Conservation (phyloP, 2,888 invertebrate species). For the Cheilosia vulpina region DNA sequence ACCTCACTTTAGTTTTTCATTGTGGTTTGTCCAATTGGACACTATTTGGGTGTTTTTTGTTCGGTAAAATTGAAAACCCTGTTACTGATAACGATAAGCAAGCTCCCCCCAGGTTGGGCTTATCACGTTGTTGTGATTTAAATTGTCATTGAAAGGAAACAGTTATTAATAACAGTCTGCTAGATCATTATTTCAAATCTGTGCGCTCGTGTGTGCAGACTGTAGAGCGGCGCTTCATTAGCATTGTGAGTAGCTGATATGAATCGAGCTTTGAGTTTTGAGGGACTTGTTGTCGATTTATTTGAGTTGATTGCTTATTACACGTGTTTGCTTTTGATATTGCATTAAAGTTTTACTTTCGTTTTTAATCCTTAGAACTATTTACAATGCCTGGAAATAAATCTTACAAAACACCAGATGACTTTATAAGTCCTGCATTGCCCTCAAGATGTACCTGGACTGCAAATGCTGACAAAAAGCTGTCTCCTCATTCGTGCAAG, state of each 20-base stretch:
- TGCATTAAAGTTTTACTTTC: background rate
- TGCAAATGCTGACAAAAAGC: conserved; percentile 78
- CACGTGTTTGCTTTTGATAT: background rate
- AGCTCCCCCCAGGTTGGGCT: background rate
- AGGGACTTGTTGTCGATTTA: background rate
- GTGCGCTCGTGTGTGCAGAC: conserved; percentile 10
- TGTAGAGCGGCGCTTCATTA: background rate
- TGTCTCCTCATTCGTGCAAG: conserved; percentile 79
- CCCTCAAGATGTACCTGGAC: conserved; percentile 82
- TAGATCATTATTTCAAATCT: conserved; percentile 26
- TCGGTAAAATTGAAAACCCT: background rate
- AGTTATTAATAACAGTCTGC: background rate
- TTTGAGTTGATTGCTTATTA: background rate
- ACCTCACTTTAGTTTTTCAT: background rate
- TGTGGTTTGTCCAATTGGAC: conserved; percentile 10
- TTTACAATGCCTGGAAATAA: conserved; percentile 63
- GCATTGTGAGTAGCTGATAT: background rate
- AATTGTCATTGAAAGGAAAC: background rate
- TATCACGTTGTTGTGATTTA: conserved; percentile 10
- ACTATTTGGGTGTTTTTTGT: background rate
- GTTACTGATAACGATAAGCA: conserved; percentile 44
- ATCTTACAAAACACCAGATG: conserved; percentile 76
- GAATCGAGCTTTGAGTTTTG: background rate
- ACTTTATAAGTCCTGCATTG: conserved; percentile 80
- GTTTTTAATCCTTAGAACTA: conserved; percentile 15